Evolutionary conservation across 1,140 invertebrate species (phyloP), one percentile per base, ranked within the genome.

Genomic region (Ostrea edulis): DNA sequence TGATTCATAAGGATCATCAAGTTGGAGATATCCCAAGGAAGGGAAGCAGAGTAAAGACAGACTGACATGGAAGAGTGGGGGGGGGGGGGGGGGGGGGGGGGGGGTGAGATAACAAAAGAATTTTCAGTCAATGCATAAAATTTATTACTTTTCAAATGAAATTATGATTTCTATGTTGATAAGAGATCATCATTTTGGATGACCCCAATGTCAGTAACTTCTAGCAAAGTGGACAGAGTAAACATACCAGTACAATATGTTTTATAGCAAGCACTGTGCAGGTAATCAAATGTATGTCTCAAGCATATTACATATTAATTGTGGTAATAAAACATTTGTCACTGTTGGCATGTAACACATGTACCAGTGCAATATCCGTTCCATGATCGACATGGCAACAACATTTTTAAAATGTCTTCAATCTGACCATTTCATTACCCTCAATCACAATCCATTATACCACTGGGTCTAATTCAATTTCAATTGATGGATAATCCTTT

Each of bases 371-470:
- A 44, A n/a, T n/a, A n/a, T n/a, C n/a, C n/a, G n/a, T n/a, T n/a
- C n/a, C n/a, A n/a, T n/a, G 1, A 44, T 44, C 1, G 35, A 44
- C 35, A 1, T 44, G 35, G 35, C 35, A 44, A n/a, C n/a, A 58
- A 20, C n/a, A 62, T 62, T 62, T 55, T 62, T 83, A n/a, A 53
- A 9, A 22, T 44, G n/a, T 44, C n/a, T 82, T 82, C 22, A 52
- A n/a, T 82, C 52, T 82, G 12, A 44, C 25, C 22, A 83, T 77
- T 77, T 25, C 8, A 77, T 77, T 25, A 77, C 68, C 68, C 29
- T 77, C 68, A 0, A 77, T 77, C 68, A 77, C 29, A 2, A 29
- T 77, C 68, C 68, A 77, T 77, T 77, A 14, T 25, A 25, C 14
- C 25, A 62, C 7, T 62, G 17, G 17, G 8, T 62, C 55, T 62